Evolutionary conservation across 2,113 vertebrate genomes (phyloP).

Genomic region (Dipodomys merriami): DNA sequence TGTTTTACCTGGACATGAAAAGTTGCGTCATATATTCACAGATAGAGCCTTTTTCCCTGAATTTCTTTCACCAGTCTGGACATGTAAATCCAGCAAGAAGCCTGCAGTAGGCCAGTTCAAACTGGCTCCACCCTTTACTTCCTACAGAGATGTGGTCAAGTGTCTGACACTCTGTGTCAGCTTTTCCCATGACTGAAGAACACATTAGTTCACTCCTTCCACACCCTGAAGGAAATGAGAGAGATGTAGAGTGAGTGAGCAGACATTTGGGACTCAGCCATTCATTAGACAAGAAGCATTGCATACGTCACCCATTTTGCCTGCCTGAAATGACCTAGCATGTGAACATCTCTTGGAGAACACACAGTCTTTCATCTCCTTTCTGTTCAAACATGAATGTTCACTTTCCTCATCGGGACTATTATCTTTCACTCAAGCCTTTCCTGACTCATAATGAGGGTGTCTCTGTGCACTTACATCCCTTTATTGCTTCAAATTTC

Average conservation of each 20-base stretch:
- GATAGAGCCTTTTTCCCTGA: no score
- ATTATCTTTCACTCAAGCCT: neutral
- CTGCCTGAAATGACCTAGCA: conserved; percentile 29
- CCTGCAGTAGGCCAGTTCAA: conserved; percentile 49
- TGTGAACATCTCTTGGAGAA: neutral
- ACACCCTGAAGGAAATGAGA: conserved; percentile 62
- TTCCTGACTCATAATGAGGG: neutral
- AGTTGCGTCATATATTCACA: no score
- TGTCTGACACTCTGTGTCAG: conserved; percentile 73
- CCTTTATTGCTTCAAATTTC: conserved; percentile 4
- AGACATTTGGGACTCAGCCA: conserved; percentile 43
- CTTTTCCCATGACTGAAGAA: conserved; percentile 69
- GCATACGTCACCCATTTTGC: conserved; percentile 52
- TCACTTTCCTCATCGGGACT: neutral
- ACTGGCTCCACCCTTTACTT: neutral
- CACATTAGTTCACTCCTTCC: conserved; percentile 69
- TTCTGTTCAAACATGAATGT: conserved; percentile 14
- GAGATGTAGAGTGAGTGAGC: conserved; percentile 66
- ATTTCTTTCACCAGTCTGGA: no score
- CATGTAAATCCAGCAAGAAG: no score
- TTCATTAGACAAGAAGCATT: conserved; percentile 69
- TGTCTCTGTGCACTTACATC: neutral
- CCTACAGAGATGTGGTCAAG: conserved; percentile 63
- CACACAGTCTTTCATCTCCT: neutral
- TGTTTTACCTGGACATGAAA: no score